Evolutionary conservation across 2,113 vertebrate genomes (phyloP), one percentile per base, ranked within the genome.

Genomic region (Amazona vittata): DNA sequence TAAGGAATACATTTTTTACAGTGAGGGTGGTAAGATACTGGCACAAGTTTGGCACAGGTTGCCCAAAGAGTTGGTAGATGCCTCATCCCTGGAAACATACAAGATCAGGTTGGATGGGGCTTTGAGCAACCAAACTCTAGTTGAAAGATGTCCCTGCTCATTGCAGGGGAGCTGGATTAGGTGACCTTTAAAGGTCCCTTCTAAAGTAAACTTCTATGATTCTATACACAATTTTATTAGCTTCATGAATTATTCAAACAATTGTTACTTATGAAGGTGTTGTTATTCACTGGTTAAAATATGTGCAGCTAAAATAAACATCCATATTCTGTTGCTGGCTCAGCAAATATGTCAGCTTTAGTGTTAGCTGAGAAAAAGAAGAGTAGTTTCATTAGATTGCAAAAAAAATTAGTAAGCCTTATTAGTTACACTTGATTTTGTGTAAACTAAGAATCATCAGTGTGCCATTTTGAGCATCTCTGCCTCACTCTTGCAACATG

Each of bases 281-380:
- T 93, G 21, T 64, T 86, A 46, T 44, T 76, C 44, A 0, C 50
- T 69, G 62, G 63, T 60, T 89, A 89, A 95, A 94, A 35, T 78
- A 71, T 78, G 39, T 68, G 26, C n/a, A 60, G 79, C 62, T 92
- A 79, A 87, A 92, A 80, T 83, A 96, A 95, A 84, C 29, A 86
- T 5, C 68, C 64, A 35, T n/a, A 43, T 60, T 93, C 65, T 82
- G 69, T 53, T 69, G 57, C 83, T 96, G 89, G 94, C 52, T 94
- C 83, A 87, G 65, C 83, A 68, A 67, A 74, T 44, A 47, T 13
- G 17, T 21, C 69, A 10, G 16, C 52, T 82, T 84, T 83, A 39
- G 33, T 37, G 68, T 41, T 49, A 46, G 50, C 43, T 77, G 75
- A 81, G 83, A 28, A 77, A 81, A 89, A 84, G 28, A 64, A 14